Evolutionary conservation across 2,797 vertebrate genomes (phyloP), one percentile per base, ranked within the genome.

Genomic region (Denticeps clupeoides): DNA sequence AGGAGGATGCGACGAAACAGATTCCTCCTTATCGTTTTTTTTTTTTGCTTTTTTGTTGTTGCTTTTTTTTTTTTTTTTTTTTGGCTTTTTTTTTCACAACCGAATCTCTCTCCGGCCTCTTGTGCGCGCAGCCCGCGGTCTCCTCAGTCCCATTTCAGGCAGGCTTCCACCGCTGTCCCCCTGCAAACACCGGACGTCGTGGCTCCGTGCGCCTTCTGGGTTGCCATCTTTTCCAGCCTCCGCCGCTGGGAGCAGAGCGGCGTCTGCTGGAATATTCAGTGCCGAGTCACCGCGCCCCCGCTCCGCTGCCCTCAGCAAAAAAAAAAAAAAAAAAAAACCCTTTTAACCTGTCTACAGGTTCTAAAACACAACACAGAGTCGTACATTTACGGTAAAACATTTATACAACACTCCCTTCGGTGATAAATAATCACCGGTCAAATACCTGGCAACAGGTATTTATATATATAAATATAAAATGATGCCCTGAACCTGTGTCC

Each of bases 211-310:
- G 52, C 69, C 67, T 62, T 57, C 48, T 47, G 58, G 64, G 75
- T 67, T 72, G 77, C 78, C 82, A 82, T 83, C 69, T 81, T 82
- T 58, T 63, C 65, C n/a, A 62, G 48, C 45, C 58, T 66, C 57
- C 60, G 69, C 72, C 73, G 48, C 72, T 68, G 68, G 68, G 67
- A 63, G 56, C 63, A 11, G 45, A 13, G 35, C 5, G 25, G 37
- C 22, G 45, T 56, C 59, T 53, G 58, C 59, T 64, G 48, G 57
- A 49, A 60, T 49, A 52, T 49, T 49, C 22, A 40, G 9, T 24
- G 47, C 51, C 47, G 47, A 51, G 49, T 54, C 28, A 21, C 15
- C 49, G 19, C 45, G 49, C 40, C 58, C 58, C 48, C 40, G 49
- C 47, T 58, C 70, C 62, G 58, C 67, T 73, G 65, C 63, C 73